These are phyloP conservation scores for Aleiodes testaceus DNA, from an alignment of 2,888 invertebrate genomes.

Conservation along the genomic window DNA sequence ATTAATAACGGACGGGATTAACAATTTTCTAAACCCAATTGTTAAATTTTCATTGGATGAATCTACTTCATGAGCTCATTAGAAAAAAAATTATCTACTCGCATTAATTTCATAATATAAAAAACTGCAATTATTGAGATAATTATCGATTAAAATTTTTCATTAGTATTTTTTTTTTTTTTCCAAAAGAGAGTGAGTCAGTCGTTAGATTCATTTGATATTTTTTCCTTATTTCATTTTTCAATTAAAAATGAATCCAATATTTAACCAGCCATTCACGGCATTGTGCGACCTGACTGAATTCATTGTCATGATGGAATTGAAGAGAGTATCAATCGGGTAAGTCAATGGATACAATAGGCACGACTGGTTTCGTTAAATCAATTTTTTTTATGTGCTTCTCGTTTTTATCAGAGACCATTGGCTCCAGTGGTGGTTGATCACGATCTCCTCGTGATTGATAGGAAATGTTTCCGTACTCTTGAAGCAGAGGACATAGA, in stretches of 20 bases:
- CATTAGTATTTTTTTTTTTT: neutral
- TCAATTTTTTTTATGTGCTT: slow-evolving; percentile 85
- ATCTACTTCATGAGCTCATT: neutral
- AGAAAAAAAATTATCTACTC: too few species aligned
- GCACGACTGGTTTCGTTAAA: slow-evolving; percentile 88
- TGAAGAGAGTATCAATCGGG: slow-evolving; percentile 81
- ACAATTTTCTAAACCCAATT: neutral
- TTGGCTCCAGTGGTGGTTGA: slow-evolving; percentile 72
- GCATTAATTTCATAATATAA: too few species aligned
- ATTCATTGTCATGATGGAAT: neutral
- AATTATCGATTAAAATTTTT: neutral
- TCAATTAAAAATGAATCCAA: slow-evolving; percentile 14
- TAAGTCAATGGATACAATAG: slow-evolving; percentile 91
- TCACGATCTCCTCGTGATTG: slow-evolving; percentile 76
- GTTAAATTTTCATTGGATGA: neutral
- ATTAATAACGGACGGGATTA: neutral
- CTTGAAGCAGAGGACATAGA: slow-evolving; percentile 94
- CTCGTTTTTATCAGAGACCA: slow-evolving; percentile 77
- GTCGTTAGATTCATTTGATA: neutral
- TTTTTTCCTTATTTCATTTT: neutral
- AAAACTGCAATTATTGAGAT: neutral
- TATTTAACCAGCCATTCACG: slow-evolving; percentile 7
- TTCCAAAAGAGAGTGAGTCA: neutral
- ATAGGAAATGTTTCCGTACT: slow-evolving; percentile 99
- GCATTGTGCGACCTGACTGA: slow-evolving; percentile 20